These are phyloP conservation scores for Merops nubicus DNA, from an alignment of 2,113 vertebrate species.

Conservation along the genomic window DNA sequence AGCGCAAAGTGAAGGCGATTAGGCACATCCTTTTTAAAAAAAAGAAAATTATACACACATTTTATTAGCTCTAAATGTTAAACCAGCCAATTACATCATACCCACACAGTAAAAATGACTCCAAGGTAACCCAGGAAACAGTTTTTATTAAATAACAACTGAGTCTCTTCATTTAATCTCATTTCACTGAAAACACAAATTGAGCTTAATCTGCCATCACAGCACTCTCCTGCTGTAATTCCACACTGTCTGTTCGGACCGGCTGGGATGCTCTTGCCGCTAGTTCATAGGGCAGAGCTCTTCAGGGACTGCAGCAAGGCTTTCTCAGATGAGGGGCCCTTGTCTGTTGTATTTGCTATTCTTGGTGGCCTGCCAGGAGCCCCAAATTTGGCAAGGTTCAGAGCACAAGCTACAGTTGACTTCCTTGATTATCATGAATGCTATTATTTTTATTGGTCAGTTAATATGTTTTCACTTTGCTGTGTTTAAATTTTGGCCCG, in stretches of 20 bases:
- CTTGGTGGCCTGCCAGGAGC: constrained; percentile 55
- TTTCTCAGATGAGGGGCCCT: constrained; percentile 55
- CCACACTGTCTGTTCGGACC: background rate
- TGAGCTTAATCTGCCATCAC: background rate
- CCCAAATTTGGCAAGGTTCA: constrained; percentile 57
- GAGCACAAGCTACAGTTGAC: background rate
- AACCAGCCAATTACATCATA: constrained; percentile 69
- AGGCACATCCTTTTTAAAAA: background rate
- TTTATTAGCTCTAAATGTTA: constrained; percentile 60
- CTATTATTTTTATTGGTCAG: constrained; percentile 40
- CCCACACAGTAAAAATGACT: constrained; percentile 48
- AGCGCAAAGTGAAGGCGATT: constrained; percentile 61
- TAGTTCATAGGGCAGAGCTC: background rate
- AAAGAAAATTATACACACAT: background rate
- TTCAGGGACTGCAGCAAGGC: background rate
- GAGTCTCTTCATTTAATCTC: constrained; percentile 45
- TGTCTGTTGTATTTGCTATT: constrained; percentile 46
- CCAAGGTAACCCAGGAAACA: constrained; percentile 71
- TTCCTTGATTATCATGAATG: constrained; percentile 15
- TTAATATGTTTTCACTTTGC: constrained; percentile 21
- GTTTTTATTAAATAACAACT: constrained; percentile 69
- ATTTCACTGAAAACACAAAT: background rate
- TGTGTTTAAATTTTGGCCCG: background rate
- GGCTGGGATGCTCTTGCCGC: background rate
- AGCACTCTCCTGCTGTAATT: background rate